These are phyloP conservation scores for Plutella xylostella DNA, from an alignment of 2,888 invertebrate genomes.

Conservation along the genomic window DNA sequence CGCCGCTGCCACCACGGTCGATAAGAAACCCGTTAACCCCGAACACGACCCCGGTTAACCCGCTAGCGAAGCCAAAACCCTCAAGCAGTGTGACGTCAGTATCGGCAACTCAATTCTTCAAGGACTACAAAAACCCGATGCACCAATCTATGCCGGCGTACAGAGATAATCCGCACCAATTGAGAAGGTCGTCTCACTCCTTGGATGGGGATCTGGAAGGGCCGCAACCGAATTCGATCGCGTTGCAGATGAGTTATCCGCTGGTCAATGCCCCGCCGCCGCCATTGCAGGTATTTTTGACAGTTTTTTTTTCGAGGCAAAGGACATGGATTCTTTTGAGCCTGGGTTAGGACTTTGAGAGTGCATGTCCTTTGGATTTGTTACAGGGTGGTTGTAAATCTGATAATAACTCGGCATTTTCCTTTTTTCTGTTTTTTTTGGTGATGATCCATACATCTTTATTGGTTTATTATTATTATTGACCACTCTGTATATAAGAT, in stretches of 20 bases:
- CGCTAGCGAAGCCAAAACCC: constrained; percentile 32
- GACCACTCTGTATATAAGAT: too few species aligned
- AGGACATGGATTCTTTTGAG: too few species aligned
- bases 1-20: constrained; percentile 45
- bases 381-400: too few species aligned
- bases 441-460: too few species aligned
- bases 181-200: constrained; percentile 48
- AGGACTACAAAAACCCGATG: too few species aligned
- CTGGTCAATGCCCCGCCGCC: constrained; percentile 69
- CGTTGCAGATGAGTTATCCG: constrained; percentile 74
- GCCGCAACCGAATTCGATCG: constrained; percentile 70
- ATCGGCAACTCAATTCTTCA: too few species aligned
- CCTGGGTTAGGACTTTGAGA: too few species aligned
- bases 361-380: too few species aligned
- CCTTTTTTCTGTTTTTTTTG: too few species aligned
- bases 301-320: neutral
- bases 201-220: constrained; percentile 52
- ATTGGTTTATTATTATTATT: too few species aligned
- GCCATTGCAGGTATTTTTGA: constrained; percentile 44
- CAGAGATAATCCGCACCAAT: constrained; percentile 28
- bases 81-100: constrained; percentile 21
- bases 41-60: constrained; percentile 31
- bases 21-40: constrained; percentile 28
- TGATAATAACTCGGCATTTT: too few species aligned
- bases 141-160: constrained; percentile 39